Conservation (phyloP, 2,113 vertebrate species). For the Acinonyx jubatus region DNA sequence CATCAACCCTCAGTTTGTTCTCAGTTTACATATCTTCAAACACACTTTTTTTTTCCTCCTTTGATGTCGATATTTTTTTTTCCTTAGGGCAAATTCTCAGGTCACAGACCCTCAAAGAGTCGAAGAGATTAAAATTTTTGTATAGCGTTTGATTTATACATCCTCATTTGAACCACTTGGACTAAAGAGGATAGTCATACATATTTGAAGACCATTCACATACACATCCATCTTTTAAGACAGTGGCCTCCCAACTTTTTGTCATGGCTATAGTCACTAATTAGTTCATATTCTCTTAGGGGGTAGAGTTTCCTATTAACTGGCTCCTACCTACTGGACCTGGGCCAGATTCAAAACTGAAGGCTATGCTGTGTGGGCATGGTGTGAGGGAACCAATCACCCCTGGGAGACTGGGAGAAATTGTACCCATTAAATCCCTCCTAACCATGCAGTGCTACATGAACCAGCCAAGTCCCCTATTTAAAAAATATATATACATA, state of each 20-base stretch:
- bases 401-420: background rate
- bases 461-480: background rate
- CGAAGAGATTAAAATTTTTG: background rate
- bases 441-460: background rate
- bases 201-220: background rate
- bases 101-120: background rate
- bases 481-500: background rate
- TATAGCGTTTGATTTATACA: background rate
- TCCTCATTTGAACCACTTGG: background rate
- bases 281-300: background rate
- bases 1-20: too few relatives aligned
- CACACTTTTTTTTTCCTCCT: background rate
- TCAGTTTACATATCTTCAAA: background rate
- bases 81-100: slow-evolving; percentile 3
- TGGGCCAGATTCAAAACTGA: background rate
- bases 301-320: background rate
- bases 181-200: background rate
- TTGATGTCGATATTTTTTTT: background rate
- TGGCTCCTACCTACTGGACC: background rate
- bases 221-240: background rate
- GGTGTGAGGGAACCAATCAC: background rate
- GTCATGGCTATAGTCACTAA: background rate
- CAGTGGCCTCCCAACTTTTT: background rate
- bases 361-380: background rate
- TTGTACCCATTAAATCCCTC: background rate